Conservation (phyloP, 2,888 invertebrate genomes). For the Terebella lapidaria region DNA sequence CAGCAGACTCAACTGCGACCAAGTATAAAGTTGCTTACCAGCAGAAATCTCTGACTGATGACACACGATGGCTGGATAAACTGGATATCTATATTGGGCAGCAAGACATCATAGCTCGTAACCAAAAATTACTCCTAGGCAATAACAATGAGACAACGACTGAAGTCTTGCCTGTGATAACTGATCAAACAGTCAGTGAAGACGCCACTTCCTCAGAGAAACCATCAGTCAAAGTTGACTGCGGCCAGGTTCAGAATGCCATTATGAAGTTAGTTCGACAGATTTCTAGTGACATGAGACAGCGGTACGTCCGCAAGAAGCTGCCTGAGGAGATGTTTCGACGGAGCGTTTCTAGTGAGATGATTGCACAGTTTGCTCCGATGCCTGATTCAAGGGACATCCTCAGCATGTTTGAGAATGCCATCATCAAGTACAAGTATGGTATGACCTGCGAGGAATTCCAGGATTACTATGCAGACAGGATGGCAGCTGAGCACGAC, state of each 20-base stretch:
- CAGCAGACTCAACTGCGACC: neutral
- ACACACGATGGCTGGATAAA: neutral
- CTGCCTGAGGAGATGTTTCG: constrained; percentile 4
- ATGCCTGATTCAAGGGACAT: neutral
- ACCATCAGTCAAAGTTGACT: constrained; percentile 14
- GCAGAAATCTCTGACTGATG: neutral
- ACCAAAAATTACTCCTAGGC: neutral
- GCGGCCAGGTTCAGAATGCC: constrained; percentile 23
- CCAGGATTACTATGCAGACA: neutral
- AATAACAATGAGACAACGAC: neutral
- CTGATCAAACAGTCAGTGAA: neutral
- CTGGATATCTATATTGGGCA: neutral
- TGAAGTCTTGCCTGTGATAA: neutral
- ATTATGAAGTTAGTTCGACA: constrained; percentile 21
- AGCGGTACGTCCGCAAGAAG: neutral
- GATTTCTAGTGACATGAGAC: constrained; percentile 1
- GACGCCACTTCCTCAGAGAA: neutral
- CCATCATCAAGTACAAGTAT: neutral
- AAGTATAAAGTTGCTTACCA: neutral
- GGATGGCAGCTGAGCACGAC: neutral
- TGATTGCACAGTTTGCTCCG: neutral
- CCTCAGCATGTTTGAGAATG: neutral
- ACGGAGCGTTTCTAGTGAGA: neutral
- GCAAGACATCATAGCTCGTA: neutral
- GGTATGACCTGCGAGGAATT: neutral